Conservation (phyloP, 2,113 vertebrate genomes). For the Ceyx margarethae region DNA sequence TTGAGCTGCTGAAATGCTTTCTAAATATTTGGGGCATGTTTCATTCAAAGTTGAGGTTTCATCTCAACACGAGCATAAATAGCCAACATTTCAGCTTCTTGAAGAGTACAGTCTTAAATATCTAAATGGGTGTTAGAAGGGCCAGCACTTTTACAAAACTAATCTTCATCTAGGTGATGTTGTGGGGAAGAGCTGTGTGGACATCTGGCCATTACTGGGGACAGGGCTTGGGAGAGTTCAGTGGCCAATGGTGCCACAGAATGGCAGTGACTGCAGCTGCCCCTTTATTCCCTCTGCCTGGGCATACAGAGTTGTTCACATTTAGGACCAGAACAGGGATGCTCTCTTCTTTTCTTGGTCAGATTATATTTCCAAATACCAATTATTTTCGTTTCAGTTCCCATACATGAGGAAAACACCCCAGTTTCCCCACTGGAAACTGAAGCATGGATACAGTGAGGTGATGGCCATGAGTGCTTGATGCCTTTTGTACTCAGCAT, state of each 20-base stretch:
- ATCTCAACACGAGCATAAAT: neutral
- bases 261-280: neutral
- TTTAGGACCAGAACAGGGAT: neutral
- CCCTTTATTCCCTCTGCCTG: rapidly evolving
- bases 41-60: neutral
- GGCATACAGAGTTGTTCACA: neutral
- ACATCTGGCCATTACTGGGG: neutral
- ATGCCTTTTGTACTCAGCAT: neutral
- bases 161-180: neutral
- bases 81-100: neutral
- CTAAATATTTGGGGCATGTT: neutral
- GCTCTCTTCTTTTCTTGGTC: neutral
- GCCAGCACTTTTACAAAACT: neutral
- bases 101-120: neutral
- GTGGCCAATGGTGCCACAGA: neutral
- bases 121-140: neutral
- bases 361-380: neutral
- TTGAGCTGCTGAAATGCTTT: neutral
- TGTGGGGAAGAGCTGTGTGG: neutral
- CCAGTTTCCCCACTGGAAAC: neutral
- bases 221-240: neutral
- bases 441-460: neutral
- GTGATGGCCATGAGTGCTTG: neutral
- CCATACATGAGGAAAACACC: neutral
- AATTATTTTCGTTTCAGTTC: neutral